Conservation (phyloP, 2,888 invertebrate genomes). For the Agapostemon virescens region DNA sequence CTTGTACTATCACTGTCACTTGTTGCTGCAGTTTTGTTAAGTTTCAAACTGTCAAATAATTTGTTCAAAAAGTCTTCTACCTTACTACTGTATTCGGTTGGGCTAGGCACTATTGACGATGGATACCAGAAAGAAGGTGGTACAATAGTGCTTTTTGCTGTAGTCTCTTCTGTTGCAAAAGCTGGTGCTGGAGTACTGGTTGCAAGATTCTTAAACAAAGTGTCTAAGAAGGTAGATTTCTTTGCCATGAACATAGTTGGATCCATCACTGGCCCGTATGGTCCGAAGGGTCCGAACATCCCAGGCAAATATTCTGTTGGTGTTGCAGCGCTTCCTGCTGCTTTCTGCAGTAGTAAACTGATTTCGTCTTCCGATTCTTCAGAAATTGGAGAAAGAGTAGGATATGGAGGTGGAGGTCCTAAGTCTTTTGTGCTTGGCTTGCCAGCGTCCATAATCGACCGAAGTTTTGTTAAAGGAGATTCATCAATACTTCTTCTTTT, state of each 20-base stretch:
- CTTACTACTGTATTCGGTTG: constrained; percentile 74
- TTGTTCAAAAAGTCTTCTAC: constrained; percentile 74
- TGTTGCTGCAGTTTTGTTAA: constrained; percentile 60
- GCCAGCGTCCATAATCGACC: constrained; percentile 32
- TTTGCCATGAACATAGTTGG: constrained; percentile 73
- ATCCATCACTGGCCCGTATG: constrained; percentile 66
- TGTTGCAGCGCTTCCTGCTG: constrained; percentile 23
- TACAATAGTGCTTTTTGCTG: constrained; percentile 75
- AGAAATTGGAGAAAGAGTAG: constrained; percentile 67
- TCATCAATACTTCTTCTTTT: constrained; percentile 54
- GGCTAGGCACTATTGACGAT: constrained; percentile 69
- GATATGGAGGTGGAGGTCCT: constrained; percentile 70
- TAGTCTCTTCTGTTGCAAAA: constrained; percentile 61
- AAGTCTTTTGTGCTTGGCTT: constrained; percentile 46
- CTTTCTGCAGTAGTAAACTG: constrained; percentile 15
- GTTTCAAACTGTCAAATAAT: constrained; percentile 71
- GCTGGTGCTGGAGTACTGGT: constrained; percentile 66
- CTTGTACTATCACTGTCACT: constrained; percentile 21
- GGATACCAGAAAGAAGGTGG: constrained; percentile 76
- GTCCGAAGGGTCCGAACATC: constrained; percentile 69
- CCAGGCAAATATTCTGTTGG: constrained; percentile 71
- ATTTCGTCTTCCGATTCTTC: constrained; percentile 68
- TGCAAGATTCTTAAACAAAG: constrained; percentile 73
- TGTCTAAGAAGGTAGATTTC: constrained; percentile 73
- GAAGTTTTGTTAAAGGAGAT: constrained; percentile 21